phyloP scores from a whole-genome alignment of 2,113 vertebrate species.

The Crotophaga sulcirostris region DNA sequence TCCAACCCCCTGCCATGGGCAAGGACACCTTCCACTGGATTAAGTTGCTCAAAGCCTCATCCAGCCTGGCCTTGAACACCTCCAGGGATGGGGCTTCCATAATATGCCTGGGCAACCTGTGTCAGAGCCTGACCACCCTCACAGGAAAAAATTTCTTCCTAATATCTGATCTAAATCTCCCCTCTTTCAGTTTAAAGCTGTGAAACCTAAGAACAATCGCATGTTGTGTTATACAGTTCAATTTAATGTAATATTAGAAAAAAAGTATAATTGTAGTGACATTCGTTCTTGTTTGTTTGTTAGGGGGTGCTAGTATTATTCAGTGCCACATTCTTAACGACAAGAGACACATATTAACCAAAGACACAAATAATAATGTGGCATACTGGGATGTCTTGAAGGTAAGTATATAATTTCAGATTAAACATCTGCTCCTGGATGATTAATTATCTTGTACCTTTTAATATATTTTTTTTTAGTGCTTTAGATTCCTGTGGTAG shows the following conservation, averaged over 20 bases:
- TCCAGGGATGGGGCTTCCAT: no score
- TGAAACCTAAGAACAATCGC: not conserved
- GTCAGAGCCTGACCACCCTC: no score
- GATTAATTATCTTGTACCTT: not conserved
- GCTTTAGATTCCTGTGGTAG: not conserved
- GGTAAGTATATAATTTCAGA: slow-evolving; percentile 72
- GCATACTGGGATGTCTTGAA: slow-evolving; percentile 98
- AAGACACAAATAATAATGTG: slow-evolving; percentile 98
- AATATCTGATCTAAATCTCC: no score
- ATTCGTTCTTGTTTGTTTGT: slow-evolving; percentile 28
- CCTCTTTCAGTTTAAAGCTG: no score
- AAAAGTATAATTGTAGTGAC: not conserved
- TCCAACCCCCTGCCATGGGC: no score
- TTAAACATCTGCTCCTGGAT: not conserved
- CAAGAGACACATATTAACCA: slow-evolving; percentile 98
- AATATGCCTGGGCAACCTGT: no score
- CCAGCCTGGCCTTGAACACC: no score
- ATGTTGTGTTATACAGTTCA: not conserved
- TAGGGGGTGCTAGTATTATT: slow-evolving; percentile 97
- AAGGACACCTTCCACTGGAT: no score
- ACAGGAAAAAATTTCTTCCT: no score
- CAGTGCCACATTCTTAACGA: slow-evolving; percentile 99
- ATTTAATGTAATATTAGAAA: not conserved
- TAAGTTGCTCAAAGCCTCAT: no score
- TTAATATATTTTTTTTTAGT: not conserved